These are phyloP conservation scores for Moxostoma hubbsi DNA, from an alignment of 2,797 vertebrate genomes.

Conservation along the genomic window DNA sequence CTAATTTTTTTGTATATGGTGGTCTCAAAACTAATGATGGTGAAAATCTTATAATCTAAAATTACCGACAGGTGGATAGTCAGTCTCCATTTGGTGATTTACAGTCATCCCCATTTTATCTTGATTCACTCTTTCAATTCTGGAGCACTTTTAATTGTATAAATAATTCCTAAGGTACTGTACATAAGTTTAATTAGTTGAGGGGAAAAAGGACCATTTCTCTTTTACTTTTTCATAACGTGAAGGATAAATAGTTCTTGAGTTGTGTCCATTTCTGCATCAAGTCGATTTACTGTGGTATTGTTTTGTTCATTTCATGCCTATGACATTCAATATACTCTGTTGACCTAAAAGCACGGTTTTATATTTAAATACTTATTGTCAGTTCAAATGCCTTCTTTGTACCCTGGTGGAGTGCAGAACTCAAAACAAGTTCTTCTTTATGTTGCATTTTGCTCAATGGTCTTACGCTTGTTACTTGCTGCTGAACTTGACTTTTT, in stretches of 20 bases:
- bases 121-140: neutral
- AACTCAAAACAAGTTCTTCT: neutral
- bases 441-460: neutral
- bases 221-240: too few species aligned
- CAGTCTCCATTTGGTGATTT: neutral
- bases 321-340: conserved; percentile 52
- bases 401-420: conserved; percentile 1
- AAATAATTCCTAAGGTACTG: conserved; percentile 16
- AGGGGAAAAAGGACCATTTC: neutral
- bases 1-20: too few species aligned
- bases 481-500: too few species aligned
- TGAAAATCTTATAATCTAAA: neutral
- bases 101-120: neutral
- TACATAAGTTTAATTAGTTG: neutral
- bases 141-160: conserved; percentile 43
- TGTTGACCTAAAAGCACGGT: conserved; percentile 57
- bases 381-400: conserved; percentile 19
- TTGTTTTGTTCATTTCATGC: conserved; percentile 57
- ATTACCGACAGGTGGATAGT: neutral
- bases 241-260: neutral
- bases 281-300: conserved; percentile 32
- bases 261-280: neutral
- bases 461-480: neutral
- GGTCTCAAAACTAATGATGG: neutral
- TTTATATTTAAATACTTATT: conserved; percentile 46